phyloP scores from a whole-genome alignment of 2,888 invertebrate genomes.

The Acrobasis consociella region DNA sequence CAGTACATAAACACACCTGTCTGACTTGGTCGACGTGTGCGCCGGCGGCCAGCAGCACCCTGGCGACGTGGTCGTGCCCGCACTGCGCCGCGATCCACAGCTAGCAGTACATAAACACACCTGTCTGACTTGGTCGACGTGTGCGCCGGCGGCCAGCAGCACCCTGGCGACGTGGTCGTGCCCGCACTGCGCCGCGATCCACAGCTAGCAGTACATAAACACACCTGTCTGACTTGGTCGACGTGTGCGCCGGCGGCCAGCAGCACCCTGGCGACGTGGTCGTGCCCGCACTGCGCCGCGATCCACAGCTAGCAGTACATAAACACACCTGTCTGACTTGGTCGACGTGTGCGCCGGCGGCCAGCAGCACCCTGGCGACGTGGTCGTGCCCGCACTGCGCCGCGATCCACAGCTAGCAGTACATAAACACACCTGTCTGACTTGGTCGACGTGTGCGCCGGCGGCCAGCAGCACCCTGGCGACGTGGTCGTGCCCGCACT shows the following conservation, averaged over 20 bases:
- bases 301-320: no score
- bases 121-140: conserved; percentile 90
- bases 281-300: conserved; percentile 97
- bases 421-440: conserved; percentile 92
- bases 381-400: conserved; percentile 97
- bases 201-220: no score
- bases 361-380: conserved; percentile 89
- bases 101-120: no score
- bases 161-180: conserved; percentile 91
- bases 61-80: conserved; percentile 93
- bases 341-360: conserved; percentile 91
- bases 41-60: conserved; percentile 89
- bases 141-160: conserved; percentile 90
- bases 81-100: conserved; percentile 96
- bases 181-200: conserved; percentile 97
- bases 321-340: conserved; percentile 90
- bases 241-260: conserved; percentile 90
- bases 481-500: conserved; percentile 95
- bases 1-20: no score
- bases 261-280: conserved; percentile 89
- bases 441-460: conserved; percentile 90
- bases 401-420: conserved; percentile 97
- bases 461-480: conserved; percentile 89
- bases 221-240: conserved; percentile 91
- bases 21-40: conserved; percentile 91